A percentile compares a stretch with the other conserved stretches of the same genome.
phyloP scores from a whole-genome alignment of 2,113 vertebrate species.

The Cyanistes caeruleus region DNA sequence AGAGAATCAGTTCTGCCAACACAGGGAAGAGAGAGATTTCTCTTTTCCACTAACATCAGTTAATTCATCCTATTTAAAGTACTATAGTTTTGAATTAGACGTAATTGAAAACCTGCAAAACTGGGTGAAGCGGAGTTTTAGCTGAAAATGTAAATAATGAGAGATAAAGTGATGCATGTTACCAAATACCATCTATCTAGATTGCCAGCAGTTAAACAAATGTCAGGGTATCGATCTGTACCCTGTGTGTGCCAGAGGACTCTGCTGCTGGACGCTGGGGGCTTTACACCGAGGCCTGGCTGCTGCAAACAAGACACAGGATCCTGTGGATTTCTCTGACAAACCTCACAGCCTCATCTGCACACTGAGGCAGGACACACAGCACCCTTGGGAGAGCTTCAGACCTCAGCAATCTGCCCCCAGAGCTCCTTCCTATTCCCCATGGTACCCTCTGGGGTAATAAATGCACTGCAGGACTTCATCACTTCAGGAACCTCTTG shows the following conservation, averaged over 20 bases:
- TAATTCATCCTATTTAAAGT: conserved; percentile 35
- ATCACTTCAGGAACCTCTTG: background rate
- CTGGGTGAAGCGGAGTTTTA: conserved; percentile 25
- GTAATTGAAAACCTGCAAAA: conserved; percentile 52
- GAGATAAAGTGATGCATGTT: conserved; percentile 37
- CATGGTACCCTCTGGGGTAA: rapidly evolving
- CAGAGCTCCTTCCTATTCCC: background rate
- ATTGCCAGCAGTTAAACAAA: conserved; percentile 48
- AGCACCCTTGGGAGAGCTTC: background rate
- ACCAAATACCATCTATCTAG: conserved; percentile 1
- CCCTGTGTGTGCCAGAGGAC: background rate
- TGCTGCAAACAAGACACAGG: background rate
- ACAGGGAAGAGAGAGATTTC: background rate
- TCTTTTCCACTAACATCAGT: background rate
- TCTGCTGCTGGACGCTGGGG: background rate
- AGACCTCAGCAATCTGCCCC: background rate
- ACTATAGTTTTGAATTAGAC: background rate
- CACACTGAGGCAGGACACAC: rapidly evolving
- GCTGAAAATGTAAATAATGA: conserved; percentile 41
- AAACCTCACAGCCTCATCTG: rapidly evolving
- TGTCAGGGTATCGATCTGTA: conserved; percentile 52
- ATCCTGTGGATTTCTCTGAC: background rate
- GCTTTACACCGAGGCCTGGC: background rate
- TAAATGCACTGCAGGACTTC: rapidly evolving
- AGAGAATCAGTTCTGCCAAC: background rate